These are phyloP conservation scores for Eupithecia insigniata DNA, from an alignment of 2,888 invertebrate genomes.

Conservation along the genomic window DNA sequence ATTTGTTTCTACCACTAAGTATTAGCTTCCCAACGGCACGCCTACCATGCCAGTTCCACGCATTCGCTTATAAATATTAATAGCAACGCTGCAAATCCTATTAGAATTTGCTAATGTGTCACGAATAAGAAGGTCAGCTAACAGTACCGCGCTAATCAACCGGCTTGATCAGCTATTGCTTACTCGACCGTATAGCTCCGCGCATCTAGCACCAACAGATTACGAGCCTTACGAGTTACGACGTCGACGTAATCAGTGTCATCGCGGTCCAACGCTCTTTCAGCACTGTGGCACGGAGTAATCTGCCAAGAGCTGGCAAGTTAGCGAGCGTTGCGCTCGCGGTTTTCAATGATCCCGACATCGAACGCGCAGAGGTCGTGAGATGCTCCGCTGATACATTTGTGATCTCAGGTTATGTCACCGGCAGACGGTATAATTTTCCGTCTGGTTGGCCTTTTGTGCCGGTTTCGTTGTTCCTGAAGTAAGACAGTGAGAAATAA, in stretches of 20 bases:
- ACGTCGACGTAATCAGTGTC: constrained; percentile 48
- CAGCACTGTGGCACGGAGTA: constrained; percentile 38
- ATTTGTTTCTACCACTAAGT: neutral
- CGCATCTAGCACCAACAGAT: constrained; percentile 49
- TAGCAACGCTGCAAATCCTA: constrained; percentile 41
- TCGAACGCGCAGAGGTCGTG: constrained; percentile 63
- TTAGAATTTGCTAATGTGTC: constrained; percentile 53
- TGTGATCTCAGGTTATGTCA: constrained; percentile 67
- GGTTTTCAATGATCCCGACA: constrained; percentile 62
- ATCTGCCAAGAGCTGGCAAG: constrained; percentile 51
- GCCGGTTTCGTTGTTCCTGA: constrained; percentile 55
- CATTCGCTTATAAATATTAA: constrained; percentile 41
- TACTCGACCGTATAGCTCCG: constrained; percentile 56
- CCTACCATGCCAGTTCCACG: constrained; percentile 36
- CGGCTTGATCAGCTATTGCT: constrained; percentile 48
- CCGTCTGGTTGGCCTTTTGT: constrained; percentile 67
- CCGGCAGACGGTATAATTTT: constrained; percentile 65
- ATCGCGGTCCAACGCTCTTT: constrained; percentile 56
- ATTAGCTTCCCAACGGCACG: constrained; percentile 8
- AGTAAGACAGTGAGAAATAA: constrained; percentile 56
- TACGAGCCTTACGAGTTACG: constrained; percentile 25
- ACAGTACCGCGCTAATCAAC: constrained; percentile 64
- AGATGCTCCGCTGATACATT: constrained; percentile 61
- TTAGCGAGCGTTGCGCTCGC: constrained; percentile 58
- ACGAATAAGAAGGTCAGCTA: constrained; percentile 63